phyloP scores from a whole-genome alignment of 23 tunicate species.

The Halocynthia roretzi region DNA sequence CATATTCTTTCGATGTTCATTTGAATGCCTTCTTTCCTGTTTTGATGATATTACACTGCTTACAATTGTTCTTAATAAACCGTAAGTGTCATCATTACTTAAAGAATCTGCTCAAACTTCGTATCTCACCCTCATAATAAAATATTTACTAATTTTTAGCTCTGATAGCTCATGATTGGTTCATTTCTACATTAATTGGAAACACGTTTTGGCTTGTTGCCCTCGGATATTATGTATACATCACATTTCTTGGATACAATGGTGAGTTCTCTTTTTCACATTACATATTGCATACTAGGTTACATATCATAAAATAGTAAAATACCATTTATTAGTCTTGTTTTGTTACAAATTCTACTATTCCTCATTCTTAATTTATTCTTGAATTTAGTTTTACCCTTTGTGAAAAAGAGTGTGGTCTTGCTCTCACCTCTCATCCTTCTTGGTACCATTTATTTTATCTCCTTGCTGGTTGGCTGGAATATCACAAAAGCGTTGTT shows the following conservation, averaged over 20 bases:
- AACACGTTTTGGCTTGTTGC: slow-evolving; percentile 98
- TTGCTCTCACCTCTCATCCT: slow-evolving; percentile 74
- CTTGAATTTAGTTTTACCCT: slow-evolving; percentile 65
- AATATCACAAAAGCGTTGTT: slow-evolving; percentile 83
- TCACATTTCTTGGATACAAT: slow-evolving; percentile 96
- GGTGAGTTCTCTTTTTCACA: slow-evolving; percentile 38
- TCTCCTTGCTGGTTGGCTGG: slow-evolving; percentile 53
- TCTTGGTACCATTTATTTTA: slow-evolving; percentile 39
- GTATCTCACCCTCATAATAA: background rate
- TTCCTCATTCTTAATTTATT: no score
- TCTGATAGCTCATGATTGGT: slow-evolving; percentile 46
- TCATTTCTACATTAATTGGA: slow-evolving; percentile 68
- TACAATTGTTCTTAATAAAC: slow-evolving; percentile 82
- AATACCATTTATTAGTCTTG: background rate
- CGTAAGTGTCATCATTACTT: slow-evolving; percentile 34
- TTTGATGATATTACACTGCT: slow-evolving; percentile 90
- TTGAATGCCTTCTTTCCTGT: slow-evolving; percentile 98
- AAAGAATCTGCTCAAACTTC: background rate
- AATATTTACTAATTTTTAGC: slow-evolving; percentile 25
- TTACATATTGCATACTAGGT: background rate
- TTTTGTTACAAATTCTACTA: background rate
- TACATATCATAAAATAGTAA: background rate
- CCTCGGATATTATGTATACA: slow-evolving; percentile 85
- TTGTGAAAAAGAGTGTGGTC: slow-evolving; percentile 82
- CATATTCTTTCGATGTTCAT: slow-evolving; percentile 96